Evolutionary conservation across 2,113 vertebrate genomes (phyloP).

Genomic region (Phrynosoma blainvillii): DNA sequence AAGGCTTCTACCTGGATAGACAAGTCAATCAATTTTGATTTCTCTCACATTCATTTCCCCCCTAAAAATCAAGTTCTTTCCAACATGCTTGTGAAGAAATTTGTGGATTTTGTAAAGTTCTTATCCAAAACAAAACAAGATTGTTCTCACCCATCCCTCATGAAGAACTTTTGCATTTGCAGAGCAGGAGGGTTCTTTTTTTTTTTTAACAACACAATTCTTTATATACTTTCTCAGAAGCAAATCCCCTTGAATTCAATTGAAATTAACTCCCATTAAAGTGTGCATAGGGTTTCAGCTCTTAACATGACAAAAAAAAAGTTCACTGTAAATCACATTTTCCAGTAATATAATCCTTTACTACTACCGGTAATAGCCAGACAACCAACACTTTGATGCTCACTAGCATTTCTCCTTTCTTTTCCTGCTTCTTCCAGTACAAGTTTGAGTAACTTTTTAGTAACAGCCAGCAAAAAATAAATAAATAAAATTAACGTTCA

Average conservation of each 20-base stretch:
- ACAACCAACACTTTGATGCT: background rate
- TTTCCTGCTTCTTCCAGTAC: background rate
- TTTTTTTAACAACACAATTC: background rate
- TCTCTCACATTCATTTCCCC: background rate
- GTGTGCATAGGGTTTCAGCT: background rate
- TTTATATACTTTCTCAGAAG: background rate
- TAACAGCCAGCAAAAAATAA: background rate
- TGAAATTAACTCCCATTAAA: background rate
- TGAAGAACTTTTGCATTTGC: background rate
- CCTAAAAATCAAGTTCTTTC: no score
- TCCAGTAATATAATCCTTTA: background rate
- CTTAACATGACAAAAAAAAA: background rate
- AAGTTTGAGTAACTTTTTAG: background rate
- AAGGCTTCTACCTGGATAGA: background rate
- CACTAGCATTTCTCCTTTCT: background rate
- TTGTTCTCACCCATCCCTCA: background rate
- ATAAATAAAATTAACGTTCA: background rate
- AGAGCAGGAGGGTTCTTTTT: background rate
- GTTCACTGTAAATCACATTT: background rate
- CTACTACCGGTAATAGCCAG: background rate
- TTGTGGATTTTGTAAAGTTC: no score
- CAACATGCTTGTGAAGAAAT: no score
- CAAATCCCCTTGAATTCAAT: background rate
- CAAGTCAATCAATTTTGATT: background rate
- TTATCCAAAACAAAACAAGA: background rate